Evolutionary conservation across 2,797 vertebrate species (phyloP), one percentile per base, ranked within the genome.

Genomic region (Mormyrops attenuatus): DNA sequence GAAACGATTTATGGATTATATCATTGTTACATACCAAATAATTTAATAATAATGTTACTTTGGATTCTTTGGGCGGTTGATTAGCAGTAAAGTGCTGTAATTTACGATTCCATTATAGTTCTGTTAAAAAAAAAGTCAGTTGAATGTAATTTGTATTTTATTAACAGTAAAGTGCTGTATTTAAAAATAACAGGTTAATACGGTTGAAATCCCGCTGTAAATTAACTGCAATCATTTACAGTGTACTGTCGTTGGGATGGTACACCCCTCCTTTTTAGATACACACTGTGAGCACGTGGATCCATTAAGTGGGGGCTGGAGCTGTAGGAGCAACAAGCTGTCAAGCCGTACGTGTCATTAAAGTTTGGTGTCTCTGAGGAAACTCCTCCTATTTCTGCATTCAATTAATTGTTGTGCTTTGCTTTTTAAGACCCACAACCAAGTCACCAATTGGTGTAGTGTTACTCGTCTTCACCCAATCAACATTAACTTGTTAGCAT

Each of bases 401-500:
- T 94, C 95, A 94, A 94, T 95, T 95, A 95, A 94, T 95, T 94
- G 92, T 94, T 94, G 93, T 90, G 92, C 91, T 93, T 93, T 93
- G 93, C 94, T 93, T 95, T 96, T 97, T 96, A 96, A 97, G 96
- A 96, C 95, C 91, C 94, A 92, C 94, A 93, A 92, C 94, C 92
- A 93, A 93, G 95, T 96, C 95, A 96, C 94, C 94, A 92, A 94
- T 94, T 93, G 94, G 95, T 94, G 92, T 94, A 95, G 95, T 92
- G 93, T 96, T 96, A 97, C 96, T 96, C 95, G 96, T 96, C 95
- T 95, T 96, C 95, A 94, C 95, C 96, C 96, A 97, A 96, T 96
- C 96, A 96, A 95, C 95, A 96, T 95, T 93, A 95, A 96, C 95
- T 96, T 94, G 95, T 96, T 96, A 97, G 95, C 96, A 94, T 92